Evolutionary conservation across 2,888 invertebrate genomes (phyloP).

Genomic region (Hemistola chrysoprasaria): DNA sequence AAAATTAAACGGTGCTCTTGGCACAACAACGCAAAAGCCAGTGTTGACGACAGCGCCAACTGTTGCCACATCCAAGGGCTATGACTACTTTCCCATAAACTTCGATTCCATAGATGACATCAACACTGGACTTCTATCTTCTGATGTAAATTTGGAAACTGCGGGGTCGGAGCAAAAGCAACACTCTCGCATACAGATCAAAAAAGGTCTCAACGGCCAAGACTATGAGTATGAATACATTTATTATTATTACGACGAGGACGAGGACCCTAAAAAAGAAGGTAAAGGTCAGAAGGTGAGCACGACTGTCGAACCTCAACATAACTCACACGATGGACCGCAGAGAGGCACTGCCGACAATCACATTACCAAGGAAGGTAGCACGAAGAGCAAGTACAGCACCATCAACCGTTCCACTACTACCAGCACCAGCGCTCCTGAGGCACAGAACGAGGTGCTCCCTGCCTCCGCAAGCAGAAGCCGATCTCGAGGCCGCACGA

Average conservation of each 20-base stretch:
- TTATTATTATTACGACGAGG: conserved; percentile 94
- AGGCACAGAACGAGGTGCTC: conserved; percentile 85
- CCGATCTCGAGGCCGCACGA: conserved; percentile 74
- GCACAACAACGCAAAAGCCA: conserved; percentile 80
- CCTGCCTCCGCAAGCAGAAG: conserved; percentile 68
- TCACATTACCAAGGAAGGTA: conserved; percentile 65
- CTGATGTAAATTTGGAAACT: conserved; percentile 80
- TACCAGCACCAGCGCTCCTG: conserved; percentile 75
- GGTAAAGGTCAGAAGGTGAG: conserved; percentile 43
- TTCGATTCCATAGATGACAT: conserved; percentile 77
- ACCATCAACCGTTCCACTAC: conserved; percentile 72
- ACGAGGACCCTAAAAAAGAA: conserved; percentile 82
- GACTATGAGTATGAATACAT: conserved; percentile 96
- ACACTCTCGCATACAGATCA: conserved; percentile 89
- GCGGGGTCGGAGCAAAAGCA: conserved; percentile 86
- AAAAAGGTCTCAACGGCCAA: conserved; percentile 94
- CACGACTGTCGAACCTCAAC: conserved; percentile 50
- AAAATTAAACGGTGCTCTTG: conserved; percentile 59
- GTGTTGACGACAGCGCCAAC: conserved; percentile 80
- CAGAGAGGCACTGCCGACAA: conserved; percentile 73
- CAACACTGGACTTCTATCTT: conserved; percentile 70
- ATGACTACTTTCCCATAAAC: conserved; percentile 73
- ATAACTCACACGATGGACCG: conserved; percentile 84
- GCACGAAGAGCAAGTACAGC: conserved; percentile 80
- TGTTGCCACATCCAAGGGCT: conserved; percentile 54